These are phyloP conservation scores for Nymphicus hollandicus DNA, from an alignment of 2,113 vertebrate genomes.

Conservation along the genomic window DNA sequence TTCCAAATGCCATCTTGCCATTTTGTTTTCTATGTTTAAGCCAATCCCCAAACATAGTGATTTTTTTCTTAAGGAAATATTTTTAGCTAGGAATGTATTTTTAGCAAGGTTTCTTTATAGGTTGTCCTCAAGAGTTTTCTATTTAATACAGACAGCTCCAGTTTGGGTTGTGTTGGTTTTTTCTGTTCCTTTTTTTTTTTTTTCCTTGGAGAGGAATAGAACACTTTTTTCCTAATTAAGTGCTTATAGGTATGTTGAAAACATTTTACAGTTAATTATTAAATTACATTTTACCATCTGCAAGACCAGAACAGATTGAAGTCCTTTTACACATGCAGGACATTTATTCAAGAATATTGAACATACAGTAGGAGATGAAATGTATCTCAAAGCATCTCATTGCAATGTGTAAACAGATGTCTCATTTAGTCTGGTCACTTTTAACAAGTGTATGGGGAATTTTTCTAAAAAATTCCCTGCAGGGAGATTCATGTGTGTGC, in stretches of 20 bases:
- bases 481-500: not conserved
- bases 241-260: not conserved
- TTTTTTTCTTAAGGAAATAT: not conserved
- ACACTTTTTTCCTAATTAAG: not conserved
- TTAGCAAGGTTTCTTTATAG: not conserved
- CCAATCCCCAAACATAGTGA: fast-evolving
- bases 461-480: not conserved
- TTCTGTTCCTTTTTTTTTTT: too few species aligned
- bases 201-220: not conserved
- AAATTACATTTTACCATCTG: not conserved
- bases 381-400: not conserved
- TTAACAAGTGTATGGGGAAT: not conserved
- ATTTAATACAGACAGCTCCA: not conserved
- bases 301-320: not conserved
- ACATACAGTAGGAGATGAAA: not conserved
- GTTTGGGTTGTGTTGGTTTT: not conserved
- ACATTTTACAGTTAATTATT: not conserved
- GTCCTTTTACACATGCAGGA: not conserved
- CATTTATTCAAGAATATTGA: not conserved
- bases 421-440: not conserved
- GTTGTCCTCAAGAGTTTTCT: not conserved
- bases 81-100: not conserved
- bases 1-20: not conserved
- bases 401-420: not conserved
- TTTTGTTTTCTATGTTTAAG: not conserved